A percentile compares a stretch with the other conserved stretches of the same genome.
These are phyloP conservation scores for Anodontia alba DNA, from an alignment of 2,888 invertebrate species.

Conservation along the genomic window DNA sequence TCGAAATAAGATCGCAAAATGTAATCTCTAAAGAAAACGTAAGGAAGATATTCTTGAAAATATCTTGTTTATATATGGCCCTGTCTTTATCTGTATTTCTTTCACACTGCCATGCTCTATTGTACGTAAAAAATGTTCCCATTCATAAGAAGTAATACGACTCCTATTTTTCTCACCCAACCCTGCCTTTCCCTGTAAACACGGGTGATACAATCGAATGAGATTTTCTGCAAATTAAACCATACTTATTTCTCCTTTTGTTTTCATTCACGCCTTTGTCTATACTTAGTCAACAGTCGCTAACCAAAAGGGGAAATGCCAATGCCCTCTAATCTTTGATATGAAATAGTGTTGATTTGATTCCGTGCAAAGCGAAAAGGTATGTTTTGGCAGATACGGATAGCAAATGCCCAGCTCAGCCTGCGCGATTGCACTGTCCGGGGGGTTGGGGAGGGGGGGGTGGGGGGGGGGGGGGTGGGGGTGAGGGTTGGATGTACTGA, in stretches of 20 bases:
- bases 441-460: too few relatives aligned
- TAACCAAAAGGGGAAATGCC: not conserved
- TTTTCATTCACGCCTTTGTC: not conserved
- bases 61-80: too few relatives aligned
- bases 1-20: too few relatives aligned
- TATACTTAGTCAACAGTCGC: not conserved
- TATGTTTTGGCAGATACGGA: too few relatives aligned
- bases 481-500: too few relatives aligned
- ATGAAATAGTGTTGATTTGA: too few relatives aligned
- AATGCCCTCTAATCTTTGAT: not conserved
- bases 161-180: not conserved
- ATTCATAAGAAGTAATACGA: constrained; percentile 23
- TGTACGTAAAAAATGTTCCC: constrained; percentile 15
- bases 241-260: not conserved
- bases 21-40: too few relatives aligned
- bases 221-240: constrained; percentile 15
- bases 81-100: not conserved
- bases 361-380: too few relatives aligned
- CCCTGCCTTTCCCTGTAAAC: not conserved
- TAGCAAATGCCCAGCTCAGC: too few relatives aligned
- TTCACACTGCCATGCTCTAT: not conserved
- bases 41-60: too few relatives aligned
- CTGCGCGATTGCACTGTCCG: too few relatives aligned
- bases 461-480: too few relatives aligned
- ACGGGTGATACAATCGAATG: not conserved